phyloP scores from a whole-genome alignment of 2,797 vertebrate species.

The Rhinatrema bivittatum region DNA sequence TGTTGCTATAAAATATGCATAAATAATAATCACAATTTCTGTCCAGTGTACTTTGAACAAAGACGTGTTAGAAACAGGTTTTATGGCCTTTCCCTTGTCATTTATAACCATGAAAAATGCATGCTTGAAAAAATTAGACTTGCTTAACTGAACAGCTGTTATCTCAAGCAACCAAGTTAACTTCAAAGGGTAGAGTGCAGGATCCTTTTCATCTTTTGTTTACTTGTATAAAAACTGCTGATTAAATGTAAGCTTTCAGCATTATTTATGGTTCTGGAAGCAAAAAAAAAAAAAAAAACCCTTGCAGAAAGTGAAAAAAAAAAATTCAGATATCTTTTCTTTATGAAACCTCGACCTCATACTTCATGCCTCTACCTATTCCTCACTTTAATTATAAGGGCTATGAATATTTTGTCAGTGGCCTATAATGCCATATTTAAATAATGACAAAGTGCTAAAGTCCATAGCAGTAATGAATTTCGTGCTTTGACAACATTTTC shows the following conservation, averaged over 20 bases:
- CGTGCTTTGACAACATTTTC: too few relatives aligned
- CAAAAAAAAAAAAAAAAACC: background rate
- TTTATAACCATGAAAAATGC: too few relatives aligned
- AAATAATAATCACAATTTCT: too few relatives aligned
- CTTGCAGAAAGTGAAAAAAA: background rate
- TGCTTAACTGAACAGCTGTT: conserved; percentile 12
- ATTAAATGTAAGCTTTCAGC: background rate
- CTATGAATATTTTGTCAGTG: background rate
- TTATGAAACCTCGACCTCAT: too few relatives aligned
- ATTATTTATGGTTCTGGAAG: conserved; percentile 8
- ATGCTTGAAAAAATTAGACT: background rate
- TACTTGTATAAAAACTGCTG: conserved; percentile 7
- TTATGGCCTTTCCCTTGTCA: too few relatives aligned
- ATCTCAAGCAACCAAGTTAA: background rate
- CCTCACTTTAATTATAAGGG: background rate
- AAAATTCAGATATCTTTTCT: background rate
- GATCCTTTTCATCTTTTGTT: conserved; percentile 6
- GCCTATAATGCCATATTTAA: background rate
- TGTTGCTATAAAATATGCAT: too few relatives aligned
- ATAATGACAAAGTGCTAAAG: too few relatives aligned
- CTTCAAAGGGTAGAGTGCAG: background rate
- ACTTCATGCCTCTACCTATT: too few relatives aligned
- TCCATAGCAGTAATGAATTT: too few relatives aligned
- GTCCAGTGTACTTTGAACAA: too few relatives aligned
- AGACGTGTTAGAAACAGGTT: too few relatives aligned